phyloP scores from a whole-genome alignment of 2,888 invertebrate genomes.

The Eupithecia dodoneata region DNA sequence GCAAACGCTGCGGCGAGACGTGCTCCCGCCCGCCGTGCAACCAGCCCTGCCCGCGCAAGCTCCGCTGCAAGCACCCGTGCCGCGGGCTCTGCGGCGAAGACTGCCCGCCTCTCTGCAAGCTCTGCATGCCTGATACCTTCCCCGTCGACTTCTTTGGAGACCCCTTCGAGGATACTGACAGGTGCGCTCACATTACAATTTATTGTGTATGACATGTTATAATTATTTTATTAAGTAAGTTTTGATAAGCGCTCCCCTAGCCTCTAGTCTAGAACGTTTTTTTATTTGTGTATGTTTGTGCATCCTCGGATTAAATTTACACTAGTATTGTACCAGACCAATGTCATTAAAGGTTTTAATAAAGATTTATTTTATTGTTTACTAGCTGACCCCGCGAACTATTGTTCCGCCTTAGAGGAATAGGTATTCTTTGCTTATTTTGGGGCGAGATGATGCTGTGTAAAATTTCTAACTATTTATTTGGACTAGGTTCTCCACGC shows the following conservation, averaged over 20 bases:
- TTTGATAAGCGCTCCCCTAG: too few relatives aligned
- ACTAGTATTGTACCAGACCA: too few relatives aligned
- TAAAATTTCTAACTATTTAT: background rate
- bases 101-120: constrained; percentile 85
- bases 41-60: constrained; percentile 63
- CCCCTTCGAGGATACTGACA: constrained; percentile 77
- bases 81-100: constrained; percentile 89
- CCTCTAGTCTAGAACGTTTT: too few relatives aligned
- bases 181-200: constrained; percentile 51
- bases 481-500: too few relatives aligned
- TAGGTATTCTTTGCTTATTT: background rate
- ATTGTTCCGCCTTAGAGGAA: too few relatives aligned
- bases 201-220: too few relatives aligned
- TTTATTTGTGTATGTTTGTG: too few relatives aligned
- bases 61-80: constrained; percentile 85
- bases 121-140: constrained; percentile 82
- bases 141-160: constrained; percentile 70
- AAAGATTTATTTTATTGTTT: too few relatives aligned
- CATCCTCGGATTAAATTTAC: too few relatives aligned
- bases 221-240: too few relatives aligned
- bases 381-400: too few relatives aligned
- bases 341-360: too few relatives aligned
- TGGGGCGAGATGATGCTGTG: background rate
- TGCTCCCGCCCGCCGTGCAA: constrained; percentile 77
- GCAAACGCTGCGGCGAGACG: constrained; percentile 70